phyloP scores from a whole-genome alignment of 2,888 invertebrate genomes.

The Ornithoptera alexandrae region DNA sequence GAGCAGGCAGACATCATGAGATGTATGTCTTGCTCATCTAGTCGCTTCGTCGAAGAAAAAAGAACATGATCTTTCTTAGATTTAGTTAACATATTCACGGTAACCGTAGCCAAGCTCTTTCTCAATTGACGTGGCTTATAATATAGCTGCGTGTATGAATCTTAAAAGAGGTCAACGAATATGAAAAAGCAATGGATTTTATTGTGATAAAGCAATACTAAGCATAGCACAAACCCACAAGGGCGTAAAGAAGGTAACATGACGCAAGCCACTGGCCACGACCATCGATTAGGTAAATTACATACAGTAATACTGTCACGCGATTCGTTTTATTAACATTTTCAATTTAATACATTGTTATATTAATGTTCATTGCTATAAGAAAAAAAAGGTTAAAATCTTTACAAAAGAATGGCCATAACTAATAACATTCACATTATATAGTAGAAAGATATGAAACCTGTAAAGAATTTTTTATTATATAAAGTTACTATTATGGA shows the following conservation, averaged over 20 bases:
- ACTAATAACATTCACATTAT: not conserved
- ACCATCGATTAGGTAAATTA: conserved; percentile 68
- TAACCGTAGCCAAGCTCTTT: not conserved
- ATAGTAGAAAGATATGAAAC: not conserved
- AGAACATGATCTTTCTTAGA: not conserved
- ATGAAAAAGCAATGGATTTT: conserved; percentile 13
- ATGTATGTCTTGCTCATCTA: too few species aligned
- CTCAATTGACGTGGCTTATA: not conserved
- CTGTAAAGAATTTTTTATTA: too few species aligned
- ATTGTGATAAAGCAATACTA: conserved; percentile 11
- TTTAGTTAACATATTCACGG: not conserved
- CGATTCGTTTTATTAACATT: conserved; percentile 40
- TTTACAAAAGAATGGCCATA: not conserved
- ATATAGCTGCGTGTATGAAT: not conserved
- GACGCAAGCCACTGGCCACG: conserved; percentile 60
- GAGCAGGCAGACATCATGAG: too few species aligned
- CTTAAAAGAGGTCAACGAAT: not conserved
- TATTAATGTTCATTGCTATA: not conserved
- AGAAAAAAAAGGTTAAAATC: not conserved
- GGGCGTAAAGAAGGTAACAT: conserved; percentile 58
- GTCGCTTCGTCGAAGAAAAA: too few species aligned
- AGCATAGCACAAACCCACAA: conserved; percentile 44
- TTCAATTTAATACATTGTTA: not conserved
- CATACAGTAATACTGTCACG: conserved; percentile 57
- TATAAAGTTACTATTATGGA: too few species aligned